These are phyloP conservation scores for Hermodice carunculata DNA, from an alignment of 2,888 invertebrate species.

Conservation along the genomic window DNA sequence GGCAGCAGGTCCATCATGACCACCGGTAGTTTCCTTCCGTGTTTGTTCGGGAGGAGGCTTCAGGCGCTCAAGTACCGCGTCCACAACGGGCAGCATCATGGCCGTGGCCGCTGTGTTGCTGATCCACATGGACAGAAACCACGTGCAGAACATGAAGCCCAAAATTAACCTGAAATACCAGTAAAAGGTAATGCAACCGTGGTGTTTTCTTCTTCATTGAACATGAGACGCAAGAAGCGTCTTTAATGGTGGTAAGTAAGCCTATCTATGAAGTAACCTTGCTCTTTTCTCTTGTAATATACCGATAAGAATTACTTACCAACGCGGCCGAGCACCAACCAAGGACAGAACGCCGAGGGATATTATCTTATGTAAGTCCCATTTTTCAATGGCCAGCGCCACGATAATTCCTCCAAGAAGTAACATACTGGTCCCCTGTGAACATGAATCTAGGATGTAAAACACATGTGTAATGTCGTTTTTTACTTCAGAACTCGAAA, in stretches of 20 bases:
- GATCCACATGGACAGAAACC: constrained; percentile 97
- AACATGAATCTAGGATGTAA: neutral
- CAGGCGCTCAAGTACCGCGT: constrained; percentile 55
- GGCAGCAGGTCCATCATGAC: no score
- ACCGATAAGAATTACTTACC: no score
- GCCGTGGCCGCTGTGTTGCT: constrained; percentile 85
- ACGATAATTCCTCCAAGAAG: constrained; percentile 85
- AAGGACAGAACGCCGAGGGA: constrained; percentile 86
- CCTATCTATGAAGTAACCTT: no score
- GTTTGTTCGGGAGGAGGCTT: no score
- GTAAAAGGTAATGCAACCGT: neutral
- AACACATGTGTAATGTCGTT: neutral
- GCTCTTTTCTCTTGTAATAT: no score
- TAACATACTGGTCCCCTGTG: constrained; percentile 62
- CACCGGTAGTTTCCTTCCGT: no score
- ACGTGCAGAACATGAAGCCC: constrained; percentile 83
- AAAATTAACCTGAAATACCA: constrained; percentile 53
- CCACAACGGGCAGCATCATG: constrained; percentile 64
- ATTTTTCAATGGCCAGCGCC: constrained; percentile 90
- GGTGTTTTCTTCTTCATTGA: no score
- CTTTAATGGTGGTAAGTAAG: no score
- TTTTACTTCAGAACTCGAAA: neutral
- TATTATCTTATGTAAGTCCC: constrained; percentile 87
- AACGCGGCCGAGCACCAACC: constrained; percentile 65
- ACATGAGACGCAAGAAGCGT: no score